phyloP scores from a whole-genome alignment of 2,888 invertebrate genomes.

The Gymnosoma rotundatum region DNA sequence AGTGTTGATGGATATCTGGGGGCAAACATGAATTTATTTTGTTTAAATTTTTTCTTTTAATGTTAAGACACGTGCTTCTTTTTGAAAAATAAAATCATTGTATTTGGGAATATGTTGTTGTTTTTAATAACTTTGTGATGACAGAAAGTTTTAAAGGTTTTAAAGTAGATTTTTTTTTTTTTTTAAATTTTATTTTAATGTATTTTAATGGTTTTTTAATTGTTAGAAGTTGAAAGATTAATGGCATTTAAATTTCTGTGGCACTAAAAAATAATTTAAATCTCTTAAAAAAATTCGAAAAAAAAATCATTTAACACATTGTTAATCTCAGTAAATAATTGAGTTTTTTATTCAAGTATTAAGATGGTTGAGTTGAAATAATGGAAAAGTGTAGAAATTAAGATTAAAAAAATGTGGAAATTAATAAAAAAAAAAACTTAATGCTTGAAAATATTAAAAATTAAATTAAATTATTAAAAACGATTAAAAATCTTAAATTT shows the following conservation, averaged over 20 bases:
- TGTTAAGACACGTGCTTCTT: conserved; percentile 47
- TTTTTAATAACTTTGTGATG: conserved; percentile 22
- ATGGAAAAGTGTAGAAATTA: neutral
- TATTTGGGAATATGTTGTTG: neutral
- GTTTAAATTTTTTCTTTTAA: conserved; percentile 8
- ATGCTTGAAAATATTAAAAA: too few species aligned
- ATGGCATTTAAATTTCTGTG: conserved; percentile 35
- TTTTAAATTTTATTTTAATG: conserved; percentile 49
- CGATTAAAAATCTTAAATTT: too few species aligned
- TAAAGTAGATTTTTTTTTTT: conserved; percentile 52
- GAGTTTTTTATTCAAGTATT: neutral
- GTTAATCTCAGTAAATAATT: neutral
- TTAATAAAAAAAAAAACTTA: neutral
- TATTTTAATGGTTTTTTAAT: conserved; percentile 67
- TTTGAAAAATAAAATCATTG: conserved; percentile 12
- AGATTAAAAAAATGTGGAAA: neutral
- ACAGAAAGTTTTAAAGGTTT: conserved; percentile 28
- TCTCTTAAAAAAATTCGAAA: neutral
- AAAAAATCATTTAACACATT: neutral
- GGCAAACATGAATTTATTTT: conserved; percentile 9
- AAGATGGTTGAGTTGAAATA: neutral
- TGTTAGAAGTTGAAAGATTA: conserved; percentile 65
- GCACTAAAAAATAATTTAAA: neutral
- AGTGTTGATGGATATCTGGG: conserved; percentile 63
- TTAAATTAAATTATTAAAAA: too few species aligned